These are phyloP conservation scores for Zoanthus sociatus DNA, from an alignment of 92 coral and sea anemone species.

Conservation along the genomic window DNA sequence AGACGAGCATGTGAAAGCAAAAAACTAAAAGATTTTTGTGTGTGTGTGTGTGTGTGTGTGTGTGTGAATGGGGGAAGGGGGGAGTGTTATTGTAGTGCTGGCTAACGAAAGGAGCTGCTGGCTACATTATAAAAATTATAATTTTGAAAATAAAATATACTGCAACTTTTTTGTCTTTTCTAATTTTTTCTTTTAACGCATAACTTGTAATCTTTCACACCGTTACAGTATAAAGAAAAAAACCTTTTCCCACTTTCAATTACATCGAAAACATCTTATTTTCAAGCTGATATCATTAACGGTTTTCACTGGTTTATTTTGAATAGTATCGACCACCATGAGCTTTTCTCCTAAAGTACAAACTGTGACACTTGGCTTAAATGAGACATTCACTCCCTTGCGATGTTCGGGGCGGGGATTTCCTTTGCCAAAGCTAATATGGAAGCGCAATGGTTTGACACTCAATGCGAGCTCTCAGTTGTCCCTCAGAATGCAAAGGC, in stretches of 20 bases:
- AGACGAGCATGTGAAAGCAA: no score
- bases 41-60: no score
- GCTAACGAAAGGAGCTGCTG: no score
- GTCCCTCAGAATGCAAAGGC: background rate
- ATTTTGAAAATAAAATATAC: no score
- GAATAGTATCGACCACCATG: background rate
- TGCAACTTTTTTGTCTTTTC: no score
- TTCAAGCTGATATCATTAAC: background rate
- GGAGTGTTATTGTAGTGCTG: no score
- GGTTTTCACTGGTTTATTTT: background rate
- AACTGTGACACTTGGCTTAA: background rate
- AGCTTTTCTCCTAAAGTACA: background rate
- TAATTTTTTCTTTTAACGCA: no score
- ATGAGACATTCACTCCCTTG: background rate
- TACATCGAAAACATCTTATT: background rate
- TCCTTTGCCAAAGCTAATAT: slow-evolving; percentile 1
- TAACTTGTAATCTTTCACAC: no score
- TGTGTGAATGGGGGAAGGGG: no score
- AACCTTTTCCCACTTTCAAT: background rate
- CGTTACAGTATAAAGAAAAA: no score
- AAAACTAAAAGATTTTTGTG: no score
- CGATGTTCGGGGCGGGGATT: slow-evolving; percentile 7
- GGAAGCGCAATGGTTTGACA: background rate
- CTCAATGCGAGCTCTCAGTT: background rate
- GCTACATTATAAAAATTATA: no score